Conservation (phyloP, 2,888 invertebrate species). For the Hecatera dysodea region DNA sequence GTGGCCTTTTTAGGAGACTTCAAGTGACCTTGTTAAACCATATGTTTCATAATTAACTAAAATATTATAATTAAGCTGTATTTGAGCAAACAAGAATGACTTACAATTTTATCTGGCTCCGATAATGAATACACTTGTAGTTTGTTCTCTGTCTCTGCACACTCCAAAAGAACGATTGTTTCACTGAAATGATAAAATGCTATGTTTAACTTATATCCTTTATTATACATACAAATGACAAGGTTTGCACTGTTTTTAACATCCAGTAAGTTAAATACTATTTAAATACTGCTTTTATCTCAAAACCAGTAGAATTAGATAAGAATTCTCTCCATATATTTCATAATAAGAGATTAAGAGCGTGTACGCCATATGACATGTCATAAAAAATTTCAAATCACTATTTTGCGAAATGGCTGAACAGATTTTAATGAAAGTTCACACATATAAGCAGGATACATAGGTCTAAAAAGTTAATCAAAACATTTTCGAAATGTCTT, state of each 20-base stretch:
- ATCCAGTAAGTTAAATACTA: not conserved
- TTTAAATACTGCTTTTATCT: constrained; percentile 3
- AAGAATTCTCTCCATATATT: constrained; percentile 13
- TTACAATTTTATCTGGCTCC: constrained; percentile 81
- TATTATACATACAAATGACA: not conserved
- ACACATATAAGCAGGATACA: no score
- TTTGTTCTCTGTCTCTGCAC: constrained; percentile 76
- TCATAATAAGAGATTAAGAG: not conserved
- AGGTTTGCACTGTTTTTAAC: not conserved
- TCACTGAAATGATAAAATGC: constrained; percentile 69
- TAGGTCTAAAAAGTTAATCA: no score
- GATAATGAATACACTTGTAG: constrained; percentile 72
- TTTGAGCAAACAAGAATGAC: constrained; percentile 57
- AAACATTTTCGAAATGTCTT: no score
- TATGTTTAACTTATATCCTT: constrained; percentile 5
- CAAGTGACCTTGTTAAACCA: constrained; percentile 46
- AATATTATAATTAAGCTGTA: constrained; percentile 31
- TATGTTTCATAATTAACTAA: constrained; percentile 23
- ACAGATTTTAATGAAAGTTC: no score
- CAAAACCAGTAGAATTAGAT: constrained; percentile 16
- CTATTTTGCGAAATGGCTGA: no score
- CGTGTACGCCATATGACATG: no score
- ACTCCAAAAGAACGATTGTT: constrained; percentile 80
- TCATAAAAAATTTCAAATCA: no score
- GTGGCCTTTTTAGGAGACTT: constrained; percentile 1